Conservation (phyloP, 2,113 vertebrate genomes). For the Marmota flaviventris region DNA sequence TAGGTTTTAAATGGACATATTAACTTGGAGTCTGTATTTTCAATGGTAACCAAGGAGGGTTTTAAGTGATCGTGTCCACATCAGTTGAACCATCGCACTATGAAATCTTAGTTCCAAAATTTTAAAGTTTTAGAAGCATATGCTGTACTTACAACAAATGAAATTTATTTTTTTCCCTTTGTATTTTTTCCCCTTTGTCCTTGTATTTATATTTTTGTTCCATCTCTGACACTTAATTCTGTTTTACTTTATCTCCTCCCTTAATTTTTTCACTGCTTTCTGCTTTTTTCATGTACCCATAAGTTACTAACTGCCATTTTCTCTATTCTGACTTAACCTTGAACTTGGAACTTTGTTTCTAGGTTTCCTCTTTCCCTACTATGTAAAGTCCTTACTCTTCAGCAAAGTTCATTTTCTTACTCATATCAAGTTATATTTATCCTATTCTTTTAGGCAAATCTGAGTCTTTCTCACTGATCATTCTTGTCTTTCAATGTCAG, state of each 20-base stretch:
- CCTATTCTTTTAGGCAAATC: neutral
- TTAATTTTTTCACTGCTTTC: neutral
- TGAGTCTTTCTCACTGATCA: neutral
- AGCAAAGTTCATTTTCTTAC: neutral
- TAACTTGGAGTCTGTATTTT: conserved; percentile 31
- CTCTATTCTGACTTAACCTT: conserved; percentile 4
- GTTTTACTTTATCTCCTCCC: neutral
- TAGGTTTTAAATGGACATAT: neutral
- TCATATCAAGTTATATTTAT: neutral
- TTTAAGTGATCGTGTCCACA: neutral
- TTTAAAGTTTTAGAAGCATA: neutral
- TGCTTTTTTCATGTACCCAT: neutral
- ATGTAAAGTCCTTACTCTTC: neutral
- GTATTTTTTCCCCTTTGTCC: neutral
- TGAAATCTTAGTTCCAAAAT: conserved; percentile 34
- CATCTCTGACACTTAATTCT: conserved; percentile 12
- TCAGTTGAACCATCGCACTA: neutral
- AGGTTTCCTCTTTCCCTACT: neutral
- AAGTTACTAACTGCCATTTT: neutral
- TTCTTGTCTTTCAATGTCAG: neutral
- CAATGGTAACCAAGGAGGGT: neutral
- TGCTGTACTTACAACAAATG: neutral
- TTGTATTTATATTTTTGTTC: neutral
- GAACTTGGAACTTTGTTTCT: conserved; percentile 5
- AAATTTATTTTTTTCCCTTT: neutral